A percentile compares a stretch with the other conserved stretches of the same genome.
These are phyloP conservation scores for Trichonephila inaurata DNA, from an alignment of 1,140 invertebrate genomes.

Conservation along the genomic window DNA sequence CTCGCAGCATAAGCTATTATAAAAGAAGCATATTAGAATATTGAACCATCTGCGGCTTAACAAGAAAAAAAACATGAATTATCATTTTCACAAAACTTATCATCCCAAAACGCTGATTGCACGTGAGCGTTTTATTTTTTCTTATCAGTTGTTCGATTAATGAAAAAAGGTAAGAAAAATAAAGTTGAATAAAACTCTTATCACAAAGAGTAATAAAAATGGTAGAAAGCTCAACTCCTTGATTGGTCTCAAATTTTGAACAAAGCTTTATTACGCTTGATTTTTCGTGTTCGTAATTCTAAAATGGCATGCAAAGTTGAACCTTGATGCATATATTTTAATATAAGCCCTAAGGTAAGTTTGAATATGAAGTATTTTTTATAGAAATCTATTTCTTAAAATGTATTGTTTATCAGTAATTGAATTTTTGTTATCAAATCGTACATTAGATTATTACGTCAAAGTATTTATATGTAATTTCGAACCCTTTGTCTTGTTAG, in stretches of 20 bases:
- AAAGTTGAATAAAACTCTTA: neutral
- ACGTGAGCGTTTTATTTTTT: neutral
- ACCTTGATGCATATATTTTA: neutral
- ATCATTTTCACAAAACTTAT: neutral
- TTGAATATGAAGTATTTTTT: neutral
- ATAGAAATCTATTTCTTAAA: neutral
- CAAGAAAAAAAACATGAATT: neutral
- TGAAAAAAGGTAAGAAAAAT: neutral
- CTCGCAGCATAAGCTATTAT: neutral
- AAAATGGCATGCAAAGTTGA: neutral
- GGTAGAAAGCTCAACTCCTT: neutral
- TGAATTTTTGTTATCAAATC: neutral
- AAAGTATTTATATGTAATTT: neutral
- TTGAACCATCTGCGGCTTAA: neutral
- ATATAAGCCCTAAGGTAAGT: neutral
- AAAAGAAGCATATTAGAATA: neutral
- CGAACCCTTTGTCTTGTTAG: neutral
- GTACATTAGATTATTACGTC: neutral
- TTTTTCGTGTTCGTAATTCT: neutral
- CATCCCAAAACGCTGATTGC: neutral
- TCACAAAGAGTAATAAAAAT: neutral
- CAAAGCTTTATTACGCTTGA: neutral
- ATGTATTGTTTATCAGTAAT: neutral
- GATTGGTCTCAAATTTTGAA: neutral
- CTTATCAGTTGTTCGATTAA: neutral